Evolutionary conservation across 2,113 vertebrate species (phyloP).

Genomic region (Oncorhynchus keta): DNA sequence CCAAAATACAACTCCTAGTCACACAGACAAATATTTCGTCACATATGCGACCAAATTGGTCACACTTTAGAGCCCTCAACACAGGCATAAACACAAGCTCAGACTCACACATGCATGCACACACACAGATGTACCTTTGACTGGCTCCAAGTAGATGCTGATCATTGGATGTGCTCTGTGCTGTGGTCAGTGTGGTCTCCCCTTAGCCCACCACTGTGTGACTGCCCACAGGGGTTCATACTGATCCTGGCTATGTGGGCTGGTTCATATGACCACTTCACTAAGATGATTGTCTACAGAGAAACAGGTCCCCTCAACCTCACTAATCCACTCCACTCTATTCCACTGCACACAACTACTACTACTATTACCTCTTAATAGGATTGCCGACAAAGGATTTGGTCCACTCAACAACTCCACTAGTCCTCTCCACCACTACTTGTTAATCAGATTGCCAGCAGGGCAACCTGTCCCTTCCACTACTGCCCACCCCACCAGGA

Average conservation of each 20-base stretch:
- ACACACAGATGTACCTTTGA: neutral
- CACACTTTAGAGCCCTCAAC: too few relatives aligned
- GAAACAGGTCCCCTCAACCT: conserved; percentile 28
- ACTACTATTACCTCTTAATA: too few relatives aligned
- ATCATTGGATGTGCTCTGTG: neutral
- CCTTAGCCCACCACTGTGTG: conserved; percentile 17
- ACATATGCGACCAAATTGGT: too few relatives aligned
- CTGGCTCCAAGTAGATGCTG: conserved; percentile 4
- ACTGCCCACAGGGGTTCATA: conserved; percentile 15
- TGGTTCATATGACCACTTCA: conserved; percentile 55
- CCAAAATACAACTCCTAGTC: too few relatives aligned
- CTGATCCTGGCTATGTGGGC: conserved; percentile 17
- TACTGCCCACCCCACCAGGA: conserved; percentile 6
- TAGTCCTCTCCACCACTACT: too few relatives aligned
- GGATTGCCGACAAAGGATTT: too few relatives aligned
- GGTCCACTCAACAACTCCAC: too few relatives aligned
- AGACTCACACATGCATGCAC: neutral
- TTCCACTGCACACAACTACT: too few relatives aligned
- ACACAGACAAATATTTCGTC: too few relatives aligned
- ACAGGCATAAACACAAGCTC: neutral
- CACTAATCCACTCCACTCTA: too few relatives aligned
- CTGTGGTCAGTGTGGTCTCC: neutral
- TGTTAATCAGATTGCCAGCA: conserved; percentile 45
- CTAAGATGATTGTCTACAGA: conserved; percentile 63
- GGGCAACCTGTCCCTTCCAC: conserved; percentile 34